Evolutionary conservation across 1,140 invertebrate genomes (phyloP).

Genomic region (Drosophila bocqueti): DNA sequence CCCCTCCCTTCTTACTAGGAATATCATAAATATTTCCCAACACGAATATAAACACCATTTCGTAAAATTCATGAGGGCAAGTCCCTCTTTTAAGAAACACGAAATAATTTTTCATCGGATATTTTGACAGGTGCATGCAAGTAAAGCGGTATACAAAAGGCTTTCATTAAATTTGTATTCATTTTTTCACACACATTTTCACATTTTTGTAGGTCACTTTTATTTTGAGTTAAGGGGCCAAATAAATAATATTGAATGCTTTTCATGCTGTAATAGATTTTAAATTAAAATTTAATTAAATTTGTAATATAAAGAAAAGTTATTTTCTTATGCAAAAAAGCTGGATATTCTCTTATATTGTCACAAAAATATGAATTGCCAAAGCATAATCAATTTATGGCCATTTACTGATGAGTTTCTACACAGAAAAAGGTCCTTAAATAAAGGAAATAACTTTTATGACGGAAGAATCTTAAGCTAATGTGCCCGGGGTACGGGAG

Average conservation of each 20-base stretch:
- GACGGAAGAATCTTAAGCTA: neutral
- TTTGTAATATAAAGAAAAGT: neutral
- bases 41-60: constrained; percentile 16
- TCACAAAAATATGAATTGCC: neutral
- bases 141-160: constrained; percentile 7
- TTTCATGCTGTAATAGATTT: neutral
- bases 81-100: constrained; percentile 10
- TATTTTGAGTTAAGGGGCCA: neutral
- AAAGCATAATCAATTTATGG: neutral
- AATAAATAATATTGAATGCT: constrained; percentile 2
- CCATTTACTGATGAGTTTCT: neutral
- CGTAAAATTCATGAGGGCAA: neutral
- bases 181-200: neutral
- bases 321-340: too few relatives aligned
- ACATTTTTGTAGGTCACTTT: constrained; percentile 17
- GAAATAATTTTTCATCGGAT: constrained; percentile 27
- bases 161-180: constrained; percentile 19
- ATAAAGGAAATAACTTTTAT: constrained; percentile 7
- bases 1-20: neutral
- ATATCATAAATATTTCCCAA: neutral
- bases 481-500: neutral
- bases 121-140: constrained; percentile 32
- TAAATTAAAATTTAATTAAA: neutral
- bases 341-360: too few relatives aligned
- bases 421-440: neutral